Evolutionary conservation across 2,113 vertebrate species (phyloP), one percentile per base, ranked within the genome.

Genomic region (Saguinus imperator): DNA sequence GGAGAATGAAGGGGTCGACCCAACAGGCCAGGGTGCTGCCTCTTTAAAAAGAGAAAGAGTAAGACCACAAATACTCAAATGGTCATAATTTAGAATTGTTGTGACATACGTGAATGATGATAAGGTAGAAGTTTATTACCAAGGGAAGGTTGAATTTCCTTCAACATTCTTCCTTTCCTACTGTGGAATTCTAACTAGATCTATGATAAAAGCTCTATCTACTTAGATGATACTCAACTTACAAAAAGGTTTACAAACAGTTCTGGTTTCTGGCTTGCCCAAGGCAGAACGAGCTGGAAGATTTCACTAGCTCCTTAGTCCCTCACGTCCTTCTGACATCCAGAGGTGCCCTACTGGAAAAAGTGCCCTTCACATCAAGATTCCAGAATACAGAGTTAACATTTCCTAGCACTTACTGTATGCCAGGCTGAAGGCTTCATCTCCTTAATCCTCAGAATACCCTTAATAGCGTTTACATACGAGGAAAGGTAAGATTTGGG

Each of bases 151-250:
- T 89, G 66, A 79, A 45, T 45, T 43, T 87, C 76, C 82, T n/a
- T 94, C 94, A 75, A 79, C 83, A 82, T 40, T 92, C 80, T 58
- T 85, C 25, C 91, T 73, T 52, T 94, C 43, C 77, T 70, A 40
- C 48, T 9, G 5, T 70, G 55, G 77, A 93, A 81, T 80, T 45
- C 45, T 90, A 75, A 43, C 84, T 40, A 37, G 29, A 76, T 91
- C 84, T 70, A 57, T 68, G 45, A 95, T 58, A 70, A 94, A 55
- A 27, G 55, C 29, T 27, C 84, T 32, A 12, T 45, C 79, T 58
- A n/a, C 61, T 75, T 91, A 73, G 50, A 96, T 64, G 52, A 85
- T 45, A 70, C 40, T 50, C 86, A 81, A 82, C n/a, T 68, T 66
- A 82, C 57, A 70, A 57, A 61, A 76, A 86, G 43, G n/a, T 85